Evolutionary conservation across 35 echinoderm and acorn worm species (phyloP).

Genomic region (Holothuria glaberrima): DNA sequence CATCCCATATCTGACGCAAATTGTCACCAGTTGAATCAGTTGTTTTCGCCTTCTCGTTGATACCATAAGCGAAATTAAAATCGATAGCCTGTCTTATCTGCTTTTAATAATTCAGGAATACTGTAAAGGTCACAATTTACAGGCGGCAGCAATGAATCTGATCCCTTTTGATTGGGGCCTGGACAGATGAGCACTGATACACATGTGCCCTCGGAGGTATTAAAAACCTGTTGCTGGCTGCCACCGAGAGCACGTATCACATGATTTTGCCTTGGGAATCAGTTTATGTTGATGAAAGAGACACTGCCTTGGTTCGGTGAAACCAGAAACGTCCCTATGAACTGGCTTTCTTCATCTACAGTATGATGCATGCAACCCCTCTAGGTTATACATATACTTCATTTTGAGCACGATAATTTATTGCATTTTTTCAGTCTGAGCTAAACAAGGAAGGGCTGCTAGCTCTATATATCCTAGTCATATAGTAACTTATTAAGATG

Average conservation of each 20-base stretch:
- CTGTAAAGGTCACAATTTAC: conserved; percentile 11
- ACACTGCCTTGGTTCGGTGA: not conserved
- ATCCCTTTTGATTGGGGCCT: not conserved
- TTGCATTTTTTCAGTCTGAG: no score
- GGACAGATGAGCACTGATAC: not conserved
- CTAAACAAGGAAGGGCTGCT: no score
- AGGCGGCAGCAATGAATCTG: not conserved
- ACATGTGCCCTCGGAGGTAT: not conserved
- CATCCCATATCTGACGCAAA: no score
- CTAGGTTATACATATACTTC: not conserved
- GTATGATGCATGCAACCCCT: not conserved
- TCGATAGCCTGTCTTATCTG: not conserved
- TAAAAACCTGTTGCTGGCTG: conserved; percentile 30
- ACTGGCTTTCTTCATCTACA: not conserved
- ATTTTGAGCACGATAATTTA: no score
- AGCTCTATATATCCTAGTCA: no score
- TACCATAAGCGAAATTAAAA: no score
- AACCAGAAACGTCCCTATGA: not conserved
- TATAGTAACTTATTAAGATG: no score
- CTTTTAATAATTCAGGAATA: not conserved
- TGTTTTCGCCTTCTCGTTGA: no score
- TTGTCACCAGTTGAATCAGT: no score
- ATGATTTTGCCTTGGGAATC: not conserved
- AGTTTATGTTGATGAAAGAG: conserved; percentile 11
- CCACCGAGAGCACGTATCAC: not conserved